A percentile compares a stretch with the other conserved stretches of the same genome.
Evolutionary conservation across 2,888 invertebrate genomes (phyloP).

Genomic region (Philereme vetulata): DNA sequence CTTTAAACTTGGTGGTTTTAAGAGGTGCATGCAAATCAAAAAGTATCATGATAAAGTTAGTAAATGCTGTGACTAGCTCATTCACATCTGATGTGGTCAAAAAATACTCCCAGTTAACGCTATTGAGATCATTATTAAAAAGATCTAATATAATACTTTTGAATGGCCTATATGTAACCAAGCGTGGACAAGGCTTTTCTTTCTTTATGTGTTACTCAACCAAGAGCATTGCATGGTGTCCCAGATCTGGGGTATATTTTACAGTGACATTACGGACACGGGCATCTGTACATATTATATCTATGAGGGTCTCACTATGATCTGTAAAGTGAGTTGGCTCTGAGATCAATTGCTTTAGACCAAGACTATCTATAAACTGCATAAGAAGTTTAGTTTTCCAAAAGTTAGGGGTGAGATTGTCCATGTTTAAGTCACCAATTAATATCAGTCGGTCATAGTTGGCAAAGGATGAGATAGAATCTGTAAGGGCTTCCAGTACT

Average conservation of each 20-base stretch:
- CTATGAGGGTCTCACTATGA: not conserved
- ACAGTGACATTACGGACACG: not conserved
- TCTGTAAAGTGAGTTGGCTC: no score
- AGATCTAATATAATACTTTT: not conserved
- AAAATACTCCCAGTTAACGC: not conserved
- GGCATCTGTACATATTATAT: constrained; percentile 3
- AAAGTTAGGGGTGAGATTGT: no score
- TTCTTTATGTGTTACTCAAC: constrained; percentile 9
- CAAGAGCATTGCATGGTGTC: constrained; percentile 3
- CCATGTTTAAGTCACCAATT: no score
- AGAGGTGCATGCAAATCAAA: no score
- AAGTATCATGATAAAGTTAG: no score
- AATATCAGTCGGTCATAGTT: no score
- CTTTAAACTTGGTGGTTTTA: no score
- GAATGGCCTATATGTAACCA: constrained; percentile 3
- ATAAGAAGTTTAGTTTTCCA: not conserved
- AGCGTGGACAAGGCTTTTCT: not conserved
- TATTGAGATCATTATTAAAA: not conserved
- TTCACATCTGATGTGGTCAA: no score
- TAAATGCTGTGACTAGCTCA: no score
- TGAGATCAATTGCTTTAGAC: no score
- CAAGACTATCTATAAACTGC: not conserved
- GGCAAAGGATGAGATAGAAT: no score
- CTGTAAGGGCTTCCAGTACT: no score
- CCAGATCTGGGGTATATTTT: constrained; percentile 5